Evolutionary conservation across 2,113 vertebrate genomes (phyloP), one percentile per base, ranked within the genome.

Genomic region (Oncorhynchus kisutch): DNA sequence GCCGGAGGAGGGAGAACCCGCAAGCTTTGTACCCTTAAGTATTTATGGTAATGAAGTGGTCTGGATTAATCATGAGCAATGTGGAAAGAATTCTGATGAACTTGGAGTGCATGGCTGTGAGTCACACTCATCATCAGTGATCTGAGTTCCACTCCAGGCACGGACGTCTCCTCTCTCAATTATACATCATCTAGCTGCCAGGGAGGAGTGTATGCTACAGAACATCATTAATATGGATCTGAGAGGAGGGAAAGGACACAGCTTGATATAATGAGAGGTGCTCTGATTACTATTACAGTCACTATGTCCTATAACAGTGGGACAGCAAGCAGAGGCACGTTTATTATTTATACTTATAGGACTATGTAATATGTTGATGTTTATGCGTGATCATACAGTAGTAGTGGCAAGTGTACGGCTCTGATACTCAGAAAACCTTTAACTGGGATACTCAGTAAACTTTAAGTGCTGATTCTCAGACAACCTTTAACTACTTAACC

Each of bases 201-300:
- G 82, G 78, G 81, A 85, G 68, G 73, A 82, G 31, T 60, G 51
- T 72, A 78, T 45, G 85, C 39, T 71, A 78, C 75, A 85, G 81
- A 85, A 76, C 85, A 82, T 83, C 85, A 88, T 89, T 89, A 81
- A 84, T 84, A 88, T 83, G 81, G 77, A 87, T 88, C 74, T 81
- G 62, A 71, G 70, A 82, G 82, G 70, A 70, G 67, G 49, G 71
- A 20, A 75, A 72, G 73, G 73, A 75, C 76, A 76, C 78, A 60
- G 81, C 9, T 45, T 45, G 78, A 81, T 86, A 83, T 87, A 90
- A 88, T 91, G 86, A 89, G 71, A 82, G 77, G 74, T 69, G 3
- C 73, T 74, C 31, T 84, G 79, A 87, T 87, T 79, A 84, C 72
- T 74, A 66, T 84, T 76, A 67, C 86, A 76, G 76, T 73, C 69